Base-by-base conservation (phyloP, 2,888 invertebrate genomes). In the Mimumesa dahlbomi region DNA sequence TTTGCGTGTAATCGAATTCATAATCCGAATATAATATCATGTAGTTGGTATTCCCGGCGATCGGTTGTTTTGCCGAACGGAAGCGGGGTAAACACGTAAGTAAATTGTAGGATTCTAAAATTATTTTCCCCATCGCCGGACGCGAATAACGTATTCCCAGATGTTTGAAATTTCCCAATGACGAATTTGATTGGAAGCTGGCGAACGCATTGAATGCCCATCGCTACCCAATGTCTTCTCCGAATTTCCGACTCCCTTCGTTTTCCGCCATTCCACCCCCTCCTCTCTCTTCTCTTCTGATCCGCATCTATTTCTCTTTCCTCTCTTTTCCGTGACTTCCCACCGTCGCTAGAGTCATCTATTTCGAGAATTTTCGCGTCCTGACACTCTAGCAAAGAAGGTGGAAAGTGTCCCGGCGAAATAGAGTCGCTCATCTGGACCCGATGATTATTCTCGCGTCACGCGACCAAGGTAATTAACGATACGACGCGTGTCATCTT, bases 291-390 rank as follows among this genome's bases (percentile, higher is more conserved):
- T 16, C 25, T 22, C 7, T 2, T 13, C 46, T 49, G 43, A 58
- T 58, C 21, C 36, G 29, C 31, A 29, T 31, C 42, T 58, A 9
- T 29, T 25, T 36, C 25, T 50, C 57, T 7, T 22, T 43, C 13
- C 29, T n/a, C 29, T 3, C 22, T 22, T 18, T 40, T 16, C 5
- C 43, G 22, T 45, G 21, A 22, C 40, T 6, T 42, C n/a, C 4
- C 40, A 42, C 40, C 16, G 18, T 9, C 16, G 11, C 7, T 2
- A 40, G 40, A 36, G 36, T 16, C 29, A 58, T 69, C 61, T 66
- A 74, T 63, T 63, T 73, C 14, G 63, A 66, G 57, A 64, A 62
- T 66, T 11, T 58, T 58, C 53, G 31, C 16, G 43, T 61, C 68
- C 63, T 57, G 58, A 75, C 70, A 65, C 34, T 18, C 38, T 45